phyloP scores from a whole-genome alignment of 2,888 invertebrate species.

The Gasteruption jaculator region DNA sequence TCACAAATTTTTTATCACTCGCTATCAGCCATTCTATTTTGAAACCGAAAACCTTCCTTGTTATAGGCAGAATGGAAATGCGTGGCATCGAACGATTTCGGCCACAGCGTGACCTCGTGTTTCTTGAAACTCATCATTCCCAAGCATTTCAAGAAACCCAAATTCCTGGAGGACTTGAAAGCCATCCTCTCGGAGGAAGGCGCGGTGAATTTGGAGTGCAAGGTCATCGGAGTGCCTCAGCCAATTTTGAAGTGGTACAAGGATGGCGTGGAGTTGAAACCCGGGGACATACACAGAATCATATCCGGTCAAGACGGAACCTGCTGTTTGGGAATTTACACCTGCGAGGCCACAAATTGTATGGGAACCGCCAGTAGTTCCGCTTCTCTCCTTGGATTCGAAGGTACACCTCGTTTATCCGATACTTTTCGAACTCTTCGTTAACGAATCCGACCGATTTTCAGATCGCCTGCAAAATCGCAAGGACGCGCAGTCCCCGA shows the following conservation, averaged over 20 bases:
- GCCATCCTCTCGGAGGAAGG: constrained; percentile 85
- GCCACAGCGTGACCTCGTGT: constrained; percentile 83
- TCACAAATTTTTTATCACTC: neutral
- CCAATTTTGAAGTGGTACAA: constrained; percentile 90
- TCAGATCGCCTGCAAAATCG: constrained; percentile 24
- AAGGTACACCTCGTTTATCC: too few relatives aligned
- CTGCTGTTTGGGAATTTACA: constrained; percentile 85
- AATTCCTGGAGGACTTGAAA: constrained; percentile 78
- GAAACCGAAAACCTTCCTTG: too few relatives aligned
- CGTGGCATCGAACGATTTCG: constrained; percentile 83
- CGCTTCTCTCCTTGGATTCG: constrained; percentile 81
- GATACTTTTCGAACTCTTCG: too few relatives aligned
- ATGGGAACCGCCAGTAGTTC: constrained; percentile 89
- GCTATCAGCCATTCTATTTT: neutral
- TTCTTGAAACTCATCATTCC: constrained; percentile 81
- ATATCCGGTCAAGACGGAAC: constrained; percentile 88
- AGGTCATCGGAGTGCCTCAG: constrained; percentile 88
- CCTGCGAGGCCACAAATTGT: constrained; percentile 85
- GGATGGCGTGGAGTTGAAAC: constrained; percentile 82
- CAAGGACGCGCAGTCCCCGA: constrained; percentile 26
- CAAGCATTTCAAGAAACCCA: constrained; percentile 82
- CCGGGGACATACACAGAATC: constrained; percentile 87
- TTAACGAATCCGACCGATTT: neutral
- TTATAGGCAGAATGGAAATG: constrained; percentile 82
- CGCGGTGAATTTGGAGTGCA: constrained; percentile 87